phyloP scores from a whole-genome alignment of 2,888 invertebrate species.

The Dyspetes luteomarginatus region DNA sequence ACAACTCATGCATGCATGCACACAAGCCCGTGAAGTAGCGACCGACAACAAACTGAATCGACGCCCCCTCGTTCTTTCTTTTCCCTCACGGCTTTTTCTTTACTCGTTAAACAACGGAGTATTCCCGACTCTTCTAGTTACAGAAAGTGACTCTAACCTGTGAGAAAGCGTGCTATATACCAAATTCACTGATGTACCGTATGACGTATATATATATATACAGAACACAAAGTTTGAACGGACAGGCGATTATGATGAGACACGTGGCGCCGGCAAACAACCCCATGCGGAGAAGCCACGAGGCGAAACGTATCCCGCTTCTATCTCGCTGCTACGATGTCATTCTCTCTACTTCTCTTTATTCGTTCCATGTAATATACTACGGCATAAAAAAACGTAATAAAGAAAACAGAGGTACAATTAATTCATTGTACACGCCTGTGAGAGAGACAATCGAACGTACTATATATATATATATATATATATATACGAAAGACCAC shows the following conservation, averaged over 20 bases:
- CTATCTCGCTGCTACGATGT: slow-evolving; percentile 15
- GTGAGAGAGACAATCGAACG: slow-evolving; percentile 69
- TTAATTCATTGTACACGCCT: slow-evolving; percentile 76
- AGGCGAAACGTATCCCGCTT: slow-evolving; percentile 74
- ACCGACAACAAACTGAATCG: slow-evolving; percentile 6
- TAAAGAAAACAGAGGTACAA: slow-evolving; percentile 69
- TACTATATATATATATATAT: too few species aligned
- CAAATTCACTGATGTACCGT: background rate
- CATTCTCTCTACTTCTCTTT: slow-evolving; percentile 10
- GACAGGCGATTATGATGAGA: slow-evolving; percentile 76
- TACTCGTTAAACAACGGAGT: slow-evolving; percentile 56
- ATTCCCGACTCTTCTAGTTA: slow-evolving; percentile 41
- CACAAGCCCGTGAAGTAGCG: background rate
- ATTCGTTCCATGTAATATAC: background rate
- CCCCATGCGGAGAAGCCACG: slow-evolving; percentile 79
- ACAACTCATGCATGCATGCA: background rate
- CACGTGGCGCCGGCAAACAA: slow-evolving; percentile 76
- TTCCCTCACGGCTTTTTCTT: slow-evolving; percentile 35
- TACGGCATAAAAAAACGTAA: background rate
- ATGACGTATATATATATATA: background rate
- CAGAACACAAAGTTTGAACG: slow-evolving; percentile 43
- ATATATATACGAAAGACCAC: too few species aligned
- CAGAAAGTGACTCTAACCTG: slow-evolving; percentile 51
- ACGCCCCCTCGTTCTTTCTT: slow-evolving; percentile 12
- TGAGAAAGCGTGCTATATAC: slow-evolving; percentile 17